phyloP scores from a whole-genome alignment of 64 coral and sea anemone genomes.

The Acropora yongei region DNA sequence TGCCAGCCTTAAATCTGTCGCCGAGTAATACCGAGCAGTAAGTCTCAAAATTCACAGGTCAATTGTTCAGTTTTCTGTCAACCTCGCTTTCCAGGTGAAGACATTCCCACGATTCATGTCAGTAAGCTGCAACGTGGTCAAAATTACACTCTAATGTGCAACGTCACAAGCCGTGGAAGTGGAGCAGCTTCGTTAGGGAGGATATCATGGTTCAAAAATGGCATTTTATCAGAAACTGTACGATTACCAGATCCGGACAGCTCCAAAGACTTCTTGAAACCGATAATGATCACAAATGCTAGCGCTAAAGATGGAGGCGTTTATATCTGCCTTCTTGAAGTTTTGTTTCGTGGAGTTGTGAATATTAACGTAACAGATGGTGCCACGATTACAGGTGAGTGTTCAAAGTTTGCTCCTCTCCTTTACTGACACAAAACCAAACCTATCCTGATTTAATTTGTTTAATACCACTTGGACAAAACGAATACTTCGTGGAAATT shows the following conservation, averaged over 20 bases:
- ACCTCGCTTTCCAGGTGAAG: no score
- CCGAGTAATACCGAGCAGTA: background rate
- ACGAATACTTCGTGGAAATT: no score
- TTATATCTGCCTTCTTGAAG: conserved; percentile 8
- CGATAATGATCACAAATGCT: background rate
- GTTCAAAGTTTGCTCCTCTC: background rate
- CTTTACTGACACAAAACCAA: no score
- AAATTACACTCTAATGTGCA: background rate
- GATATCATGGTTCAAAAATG: background rate
- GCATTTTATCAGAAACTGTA: background rate
- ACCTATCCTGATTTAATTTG: no score
- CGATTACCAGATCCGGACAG: background rate
- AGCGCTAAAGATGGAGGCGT: background rate
- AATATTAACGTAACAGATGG: background rate
- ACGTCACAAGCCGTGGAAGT: background rate
- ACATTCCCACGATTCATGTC: background rate
- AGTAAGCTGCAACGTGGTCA: background rate
- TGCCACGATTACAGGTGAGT: background rate
- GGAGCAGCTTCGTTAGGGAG: background rate
- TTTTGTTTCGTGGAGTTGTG: background rate
- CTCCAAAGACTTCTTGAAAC: background rate
- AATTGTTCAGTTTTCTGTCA: no score
- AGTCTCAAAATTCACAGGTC: no score
- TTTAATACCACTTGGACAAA: no score
- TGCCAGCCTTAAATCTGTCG: no score